Base-by-base conservation (phyloP, 2,888 invertebrate species). In the Machimus atricapillus region DNA sequence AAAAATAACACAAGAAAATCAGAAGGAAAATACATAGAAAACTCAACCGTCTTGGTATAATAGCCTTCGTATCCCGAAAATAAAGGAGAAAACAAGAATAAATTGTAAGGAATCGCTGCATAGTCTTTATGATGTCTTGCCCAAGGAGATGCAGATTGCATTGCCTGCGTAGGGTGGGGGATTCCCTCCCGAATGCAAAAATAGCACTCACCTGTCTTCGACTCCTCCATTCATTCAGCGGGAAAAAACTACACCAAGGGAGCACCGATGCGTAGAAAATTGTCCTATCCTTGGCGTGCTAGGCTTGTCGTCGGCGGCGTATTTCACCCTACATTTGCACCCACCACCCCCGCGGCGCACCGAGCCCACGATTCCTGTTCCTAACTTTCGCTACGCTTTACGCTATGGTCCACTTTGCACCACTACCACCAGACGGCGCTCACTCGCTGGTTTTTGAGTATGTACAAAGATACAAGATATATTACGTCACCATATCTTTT, bases 401-500 rank as follows among this genome's bases (percentile, higher is more conserved):
- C 85, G 85, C 43, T 85, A 74, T 85, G 43, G 74, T 85, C 85
- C 85, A 85, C 85, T 74, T 73, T 74, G 8, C 74, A 85, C 85
- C 23, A 46, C 66, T 31, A 85, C 85, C 73, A 27, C 27, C 43
- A 43, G 43, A 12, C 27, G 43, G n/a, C 52, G 52, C n/a, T 43
- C 43, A 23, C 76, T 66, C 66, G 12, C 52, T 85, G 46, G 46
- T 74, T 85, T 16, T 85, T n/a, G 31, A 27, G 74, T 85, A 27
- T 85, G 37, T 85, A 74, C 40, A 85, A 43, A 73, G 74, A 43
- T 73, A 85, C 85, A 74, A 46, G 37, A 73, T 73, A 74, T 85
- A 74, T 85, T 85, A 85, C 85, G 85, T 85, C 85, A 85, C 85
- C 73, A 85, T 74, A 74, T 85, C 85, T 74, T 85, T 85, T 74